Conservation (phyloP, 37 sponge, comb jelly and placozoan species). For the Spongilla lacustris region DNA sequence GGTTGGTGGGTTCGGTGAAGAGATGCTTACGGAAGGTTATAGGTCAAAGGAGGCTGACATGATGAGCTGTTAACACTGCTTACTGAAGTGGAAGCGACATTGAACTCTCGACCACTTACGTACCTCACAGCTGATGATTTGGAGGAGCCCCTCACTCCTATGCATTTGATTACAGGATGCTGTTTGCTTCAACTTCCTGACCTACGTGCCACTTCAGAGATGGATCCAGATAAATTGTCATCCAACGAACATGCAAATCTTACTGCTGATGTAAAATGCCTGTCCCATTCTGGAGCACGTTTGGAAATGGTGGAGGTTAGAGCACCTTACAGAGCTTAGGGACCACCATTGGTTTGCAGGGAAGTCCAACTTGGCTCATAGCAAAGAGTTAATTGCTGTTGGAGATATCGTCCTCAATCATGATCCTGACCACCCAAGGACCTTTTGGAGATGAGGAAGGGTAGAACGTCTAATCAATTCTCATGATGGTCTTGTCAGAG, state of each 20-base stretch:
- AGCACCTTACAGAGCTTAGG: conserved; percentile 18
- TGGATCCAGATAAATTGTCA: too few species aligned
- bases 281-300: neutral
- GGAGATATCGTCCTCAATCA: conserved; percentile 28
- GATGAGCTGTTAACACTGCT: conserved; percentile 44
- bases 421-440: neutral
- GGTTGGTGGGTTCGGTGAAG: conserved; percentile 25
- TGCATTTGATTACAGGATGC: too few species aligned
- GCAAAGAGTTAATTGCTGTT: neutral
- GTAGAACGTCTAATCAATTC: neutral
- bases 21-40: conserved; percentile 14
- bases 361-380: neutral
- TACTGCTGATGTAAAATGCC: conserved; percentile 2
- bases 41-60: conserved; percentile 10
- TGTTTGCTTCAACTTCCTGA: too few species aligned
- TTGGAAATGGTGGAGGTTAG: conserved; percentile 28
- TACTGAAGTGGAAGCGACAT: conserved; percentile 20
- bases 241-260: neutral
- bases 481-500: conserved; percentile 22
- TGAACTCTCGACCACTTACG: conserved; percentile 46
- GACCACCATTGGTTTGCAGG: neutral
- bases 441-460: conserved; percentile 8
- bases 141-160: conserved; percentile 47
- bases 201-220: neutral
- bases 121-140: conserved; percentile 42